Evolutionary conservation across 2,113 vertebrate genomes (phyloP), one percentile per base, ranked within the genome.

Genomic region (Mesitornis unicolor): DNA sequence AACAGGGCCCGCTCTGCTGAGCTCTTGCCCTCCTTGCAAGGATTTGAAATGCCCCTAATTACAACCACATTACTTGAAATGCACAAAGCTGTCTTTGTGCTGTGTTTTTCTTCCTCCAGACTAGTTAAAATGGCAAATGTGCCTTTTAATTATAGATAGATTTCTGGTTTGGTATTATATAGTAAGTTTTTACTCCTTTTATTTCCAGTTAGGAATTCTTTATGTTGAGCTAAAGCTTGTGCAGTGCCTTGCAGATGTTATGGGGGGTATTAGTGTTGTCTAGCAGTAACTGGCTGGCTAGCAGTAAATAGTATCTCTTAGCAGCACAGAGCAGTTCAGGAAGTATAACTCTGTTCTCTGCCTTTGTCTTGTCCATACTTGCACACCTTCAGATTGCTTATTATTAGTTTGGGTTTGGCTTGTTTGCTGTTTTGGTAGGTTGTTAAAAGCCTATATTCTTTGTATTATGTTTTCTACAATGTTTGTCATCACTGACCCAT

Each of bases 81-180:
- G 50, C 84, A 95, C 95, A 95, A 94, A 92, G 93, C 92, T 97
- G 74, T 56, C 93, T 97, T 96, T 96, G 88, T 97, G 87, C 90
- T 87, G 21, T 24, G 54, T 31, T 71, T 75, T 71, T 87, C 85
- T 94, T 94, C 83, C 73, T 69, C 69, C 31, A 74, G 88, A 82
- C 88, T 81, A 68, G 76, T 89, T 94, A 89, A 95, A 97, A 93
- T 69, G 88, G 69, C 90, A 94, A 89, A 91, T n/a, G 21, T 35
- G 70, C 86, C 61, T 89, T 81, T 89, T 89, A 94, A 84, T 90
- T 92, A 40, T 74, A 89, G 77, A 87, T 95, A 74, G 28, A 26
- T 80, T 74, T 94, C 61, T 89, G 43, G 71, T 93, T 51, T 54
- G 90, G 83, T 54, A 17, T 84, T 79, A 61, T 19, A 11, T 26